Evolutionary conservation across 2,113 vertebrate genomes (phyloP), one percentile per base, ranked within the genome.

Genomic region (Anas platyrhynchos): DNA sequence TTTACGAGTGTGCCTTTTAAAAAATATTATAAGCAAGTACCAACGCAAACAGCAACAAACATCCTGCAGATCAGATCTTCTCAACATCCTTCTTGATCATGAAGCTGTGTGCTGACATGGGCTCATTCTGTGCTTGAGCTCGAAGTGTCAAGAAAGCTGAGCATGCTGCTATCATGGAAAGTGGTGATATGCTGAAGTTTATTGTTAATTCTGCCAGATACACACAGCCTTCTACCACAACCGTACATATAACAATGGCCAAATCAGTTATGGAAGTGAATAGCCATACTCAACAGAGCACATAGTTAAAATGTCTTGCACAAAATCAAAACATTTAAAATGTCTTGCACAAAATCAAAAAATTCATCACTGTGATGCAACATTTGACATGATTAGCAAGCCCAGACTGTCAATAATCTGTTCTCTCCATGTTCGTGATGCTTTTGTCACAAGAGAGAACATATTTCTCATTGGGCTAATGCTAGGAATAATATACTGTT

Each of bases 271-370:
- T 41, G 41, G 31, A 66, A 79, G 4, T 46, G 38, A 87, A 71
- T 11, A 62, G 9, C 34, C 9, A 55, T n/a, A 58, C 8, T 74
- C 50, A 80, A 54, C 6, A 59, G 72, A 83, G 55, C 13, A 46
- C n/a, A 32, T 74, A 50, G 36, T 88, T 81, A 7, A 93, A 77
- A 83, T 22, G 9, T 4, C 25, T 16, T 75, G 16, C 46, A 41
- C 36, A 88, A 84, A 80, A 90, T 31, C 41, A 81, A 46, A 80
- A 90, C 34, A 34, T 34, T 88, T 81, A 7, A 93, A 77, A 83
- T 22, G 9, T 4, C 25, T 16, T 75, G 16, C 46, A 41, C 36
- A 88, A 84, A 80, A 90, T 31, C 41, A 81, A 46, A 80, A 90
- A 32, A 18, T 59, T 38, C 48, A 81, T 56, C 18, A 44, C 8